These are phyloP conservation scores for Benthosema pterotum DNA, from an alignment of 2,797 vertebrate species.

Conservation along the genomic window DNA sequence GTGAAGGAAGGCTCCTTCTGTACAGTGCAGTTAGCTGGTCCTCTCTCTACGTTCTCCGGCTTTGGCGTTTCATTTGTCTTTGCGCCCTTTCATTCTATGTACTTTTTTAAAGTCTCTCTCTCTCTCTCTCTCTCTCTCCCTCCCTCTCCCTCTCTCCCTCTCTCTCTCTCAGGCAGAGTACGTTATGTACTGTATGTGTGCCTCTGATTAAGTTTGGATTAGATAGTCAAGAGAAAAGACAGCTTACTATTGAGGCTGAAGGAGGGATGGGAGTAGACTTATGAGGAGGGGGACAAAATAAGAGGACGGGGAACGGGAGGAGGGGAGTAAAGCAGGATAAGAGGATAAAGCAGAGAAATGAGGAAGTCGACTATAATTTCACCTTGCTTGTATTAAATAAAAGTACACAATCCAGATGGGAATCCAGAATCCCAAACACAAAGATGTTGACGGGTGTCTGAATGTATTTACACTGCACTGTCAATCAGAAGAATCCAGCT, in stretches of 20 bases:
- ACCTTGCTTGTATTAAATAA: constrained; percentile 16
- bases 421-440: constrained; percentile 7
- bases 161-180: constrained; percentile 15
- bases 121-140: constrained; percentile 7
- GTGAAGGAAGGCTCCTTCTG: constrained; percentile 8
- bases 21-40: too few relatives aligned
- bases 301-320: constrained; percentile 8
- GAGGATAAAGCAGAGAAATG: constrained; percentile 24
- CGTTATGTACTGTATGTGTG: constrained; percentile 11
- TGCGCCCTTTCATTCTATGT: too few relatives aligned
- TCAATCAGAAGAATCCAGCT: too few relatives aligned
- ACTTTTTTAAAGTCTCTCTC: background rate
- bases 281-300: constrained; percentile 30
- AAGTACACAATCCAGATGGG: background rate
- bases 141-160: constrained; percentile 5
- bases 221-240: constrained; percentile 47
- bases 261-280: constrained; percentile 40
- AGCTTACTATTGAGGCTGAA: constrained; percentile 34
- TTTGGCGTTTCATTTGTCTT: background rate
- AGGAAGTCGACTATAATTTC: constrained; percentile 21
- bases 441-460: background rate
- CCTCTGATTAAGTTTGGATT: constrained; percentile 53
- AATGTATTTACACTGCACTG: too few relatives aligned
- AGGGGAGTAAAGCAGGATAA: constrained; percentile 14
- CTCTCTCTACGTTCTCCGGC: background rate